Evolutionary conservation across 2,888 invertebrate genomes (phyloP), one percentile per base, ranked within the genome.

Genomic region (Sinhomidia bicolor): DNA sequence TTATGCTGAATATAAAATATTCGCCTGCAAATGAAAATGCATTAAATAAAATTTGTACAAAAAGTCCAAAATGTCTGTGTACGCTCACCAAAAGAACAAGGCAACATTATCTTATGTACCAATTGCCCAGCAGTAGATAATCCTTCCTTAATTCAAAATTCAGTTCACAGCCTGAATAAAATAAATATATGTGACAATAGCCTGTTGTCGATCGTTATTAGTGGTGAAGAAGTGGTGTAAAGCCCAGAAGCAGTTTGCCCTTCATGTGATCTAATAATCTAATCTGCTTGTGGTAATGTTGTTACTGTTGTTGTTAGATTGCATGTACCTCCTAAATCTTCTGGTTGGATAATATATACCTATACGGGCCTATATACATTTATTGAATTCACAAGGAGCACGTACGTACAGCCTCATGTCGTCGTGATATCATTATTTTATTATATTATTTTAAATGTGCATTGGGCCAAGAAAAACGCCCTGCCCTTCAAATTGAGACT

Each of bases 221-320:
- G 51, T 65, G 83, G 78, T 65, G n/a, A n/a, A n/a, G 78, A 80
- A 57, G 74, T 57, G 41, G 29, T 54, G 81, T 88, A 84, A 88
- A 88, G 88, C 88, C 88, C 88, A 88, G 88, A 88, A 88, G 88
- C 88, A 84, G 83, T 88, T 88, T 88, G 88, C 83, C 83, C 88
- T 88, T 88, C 79, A 88, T 88, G 88, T 88, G 83, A 84, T 88
- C 87, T 82, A 76, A 82, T 88, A 88, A 86, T 88, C 74, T 51
- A 82, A 51, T 79, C 74, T 76, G 47, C 85, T 85, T 79, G 76
- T 78, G 85, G 85, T 74, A 84, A 79, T 76, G 14, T 47, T 44
- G 74, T 47, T 47, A 29, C 29, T 47, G 47, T 76, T 20, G 51
- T 51, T 47, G 57, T 79, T 60, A n/a, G 60, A 14, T 60, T 60